These are phyloP conservation scores for Dendrolimus punctatus DNA, from an alignment of 1,140 invertebrate species.

Conservation along the genomic window DNA sequence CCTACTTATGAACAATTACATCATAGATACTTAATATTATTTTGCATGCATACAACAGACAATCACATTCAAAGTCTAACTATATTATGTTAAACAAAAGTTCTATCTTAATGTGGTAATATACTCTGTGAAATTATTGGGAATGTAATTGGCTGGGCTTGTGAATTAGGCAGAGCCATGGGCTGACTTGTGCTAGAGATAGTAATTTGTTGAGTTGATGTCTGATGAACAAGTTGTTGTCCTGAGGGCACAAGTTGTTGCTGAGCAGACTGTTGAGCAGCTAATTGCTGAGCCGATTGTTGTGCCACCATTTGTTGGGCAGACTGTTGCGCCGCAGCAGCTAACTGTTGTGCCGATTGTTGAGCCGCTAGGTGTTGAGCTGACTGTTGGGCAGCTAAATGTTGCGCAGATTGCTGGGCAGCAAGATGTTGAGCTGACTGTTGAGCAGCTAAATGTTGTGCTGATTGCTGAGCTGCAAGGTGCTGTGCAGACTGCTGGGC, in stretches of 20 bases:
- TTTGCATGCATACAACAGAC: not conserved
- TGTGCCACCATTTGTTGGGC: constrained; percentile 37
- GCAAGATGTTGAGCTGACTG: constrained; percentile 32
- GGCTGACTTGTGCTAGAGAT: constrained; percentile 63
- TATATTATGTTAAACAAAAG: not conserved
- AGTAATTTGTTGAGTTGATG: constrained; percentile 59
- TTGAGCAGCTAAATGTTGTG: constrained; percentile 24
- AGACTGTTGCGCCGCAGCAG: constrained; percentile 26
- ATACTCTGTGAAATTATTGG: constrained; percentile 66
- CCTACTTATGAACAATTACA: too few relatives aligned
- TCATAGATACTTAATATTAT: too few relatives aligned
- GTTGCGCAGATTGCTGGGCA: constrained; percentile 7
- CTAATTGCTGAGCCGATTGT: constrained; percentile 55
- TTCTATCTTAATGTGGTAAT: constrained; percentile 42
- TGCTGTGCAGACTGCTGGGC: constrained; percentile 48
- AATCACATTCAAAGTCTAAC: not conserved
- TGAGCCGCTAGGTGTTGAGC: constrained; percentile 24
- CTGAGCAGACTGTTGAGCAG: constrained; percentile 52
- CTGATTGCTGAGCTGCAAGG: constrained; percentile 17
- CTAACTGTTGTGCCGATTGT: constrained; percentile 30
- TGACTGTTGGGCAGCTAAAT: constrained; percentile 33
- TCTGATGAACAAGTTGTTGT: constrained; percentile 58
- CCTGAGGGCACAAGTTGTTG: constrained; percentile 43
- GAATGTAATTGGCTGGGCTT: constrained; percentile 59
- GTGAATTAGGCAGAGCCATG: constrained; percentile 58